Evolutionary conservation across 2,113 vertebrate species (phyloP).

Genomic region (Tyto alba): DNA sequence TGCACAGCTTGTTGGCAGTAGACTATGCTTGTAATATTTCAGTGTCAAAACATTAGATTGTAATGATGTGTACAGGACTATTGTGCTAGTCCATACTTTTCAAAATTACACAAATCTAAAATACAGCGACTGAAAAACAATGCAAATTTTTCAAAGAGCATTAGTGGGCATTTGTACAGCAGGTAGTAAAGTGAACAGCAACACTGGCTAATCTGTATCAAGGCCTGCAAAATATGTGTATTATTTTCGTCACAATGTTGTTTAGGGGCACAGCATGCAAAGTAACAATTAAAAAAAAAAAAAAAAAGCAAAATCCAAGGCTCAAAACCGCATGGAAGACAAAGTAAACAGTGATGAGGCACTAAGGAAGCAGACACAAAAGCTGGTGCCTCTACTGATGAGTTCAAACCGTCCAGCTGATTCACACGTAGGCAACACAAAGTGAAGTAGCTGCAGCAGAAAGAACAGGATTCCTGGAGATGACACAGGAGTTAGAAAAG

Average conservation of each 20-base stretch:
- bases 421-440: not conserved
- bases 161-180: not conserved
- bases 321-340: not conserved
- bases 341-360: not conserved
- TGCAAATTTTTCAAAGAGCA: not conserved
- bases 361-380: not conserved
- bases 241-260: not conserved
- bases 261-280: not conserved
- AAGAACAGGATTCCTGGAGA: not conserved
- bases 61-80: not conserved
- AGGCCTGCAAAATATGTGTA: not conserved
- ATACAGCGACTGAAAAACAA: not conserved
- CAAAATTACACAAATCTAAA: not conserved
- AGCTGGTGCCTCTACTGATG: not conserved
- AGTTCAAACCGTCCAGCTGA: not conserved
- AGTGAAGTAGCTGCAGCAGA: not conserved
- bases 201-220: not conserved
- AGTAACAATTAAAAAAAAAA: not conserved
- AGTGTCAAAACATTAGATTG: not conserved
- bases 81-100: not conserved
- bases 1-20: not conserved
- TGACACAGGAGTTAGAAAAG: constrained; percentile 24
- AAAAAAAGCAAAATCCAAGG: not conserved
- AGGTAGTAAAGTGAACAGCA: not conserved
- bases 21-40: not conserved